Percentiles rank a stretch among this genome's conserved stretches.
Conservation (phyloP, 1,140 invertebrate genomes). For the Oncopodura yosiiana region DNA sequence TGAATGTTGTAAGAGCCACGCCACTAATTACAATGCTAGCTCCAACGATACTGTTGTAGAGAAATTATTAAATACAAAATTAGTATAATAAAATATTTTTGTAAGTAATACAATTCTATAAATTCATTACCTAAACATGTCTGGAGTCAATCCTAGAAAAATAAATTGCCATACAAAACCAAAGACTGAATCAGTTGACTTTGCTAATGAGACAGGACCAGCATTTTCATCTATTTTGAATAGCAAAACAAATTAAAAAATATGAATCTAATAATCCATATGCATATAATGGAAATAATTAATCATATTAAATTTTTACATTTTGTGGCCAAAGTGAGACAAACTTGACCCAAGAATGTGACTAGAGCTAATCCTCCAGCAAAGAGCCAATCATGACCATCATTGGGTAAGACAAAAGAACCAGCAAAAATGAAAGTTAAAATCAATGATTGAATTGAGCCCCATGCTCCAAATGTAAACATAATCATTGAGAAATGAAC, state of each 20-base stretch:
- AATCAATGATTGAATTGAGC: slow-evolving; percentile 15
- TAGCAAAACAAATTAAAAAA: background rate
- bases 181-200: slow-evolving; percentile 16
- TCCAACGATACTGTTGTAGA: slow-evolving; percentile 19
- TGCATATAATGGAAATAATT: background rate
- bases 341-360: slow-evolving; percentile 5
- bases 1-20: slow-evolving; percentile 15
- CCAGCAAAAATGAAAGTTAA: background rate
- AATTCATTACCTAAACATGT: slow-evolving; percentile 21
- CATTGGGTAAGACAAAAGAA: slow-evolving; percentile 4
- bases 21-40: slow-evolving; percentile 13
- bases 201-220: slow-evolving; percentile 18
- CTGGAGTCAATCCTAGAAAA: slow-evolving; percentile 21
- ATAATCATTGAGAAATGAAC: slow-evolving; percentile 2
- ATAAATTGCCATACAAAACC: slow-evolving; percentile 29
- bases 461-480: slow-evolving; percentile 12
- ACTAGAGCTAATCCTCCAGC: background rate
- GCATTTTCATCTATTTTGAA: slow-evolving; percentile 23
- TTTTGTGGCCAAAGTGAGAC: background rate
- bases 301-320: no score
- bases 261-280: background rate
- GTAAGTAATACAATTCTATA: no score
- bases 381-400: background rate
- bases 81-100: background rate
- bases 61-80: background rate